These are phyloP conservation scores for Corythaeola cristata DNA, from an alignment of 2,113 vertebrate genomes.

Conservation along the genomic window DNA sequence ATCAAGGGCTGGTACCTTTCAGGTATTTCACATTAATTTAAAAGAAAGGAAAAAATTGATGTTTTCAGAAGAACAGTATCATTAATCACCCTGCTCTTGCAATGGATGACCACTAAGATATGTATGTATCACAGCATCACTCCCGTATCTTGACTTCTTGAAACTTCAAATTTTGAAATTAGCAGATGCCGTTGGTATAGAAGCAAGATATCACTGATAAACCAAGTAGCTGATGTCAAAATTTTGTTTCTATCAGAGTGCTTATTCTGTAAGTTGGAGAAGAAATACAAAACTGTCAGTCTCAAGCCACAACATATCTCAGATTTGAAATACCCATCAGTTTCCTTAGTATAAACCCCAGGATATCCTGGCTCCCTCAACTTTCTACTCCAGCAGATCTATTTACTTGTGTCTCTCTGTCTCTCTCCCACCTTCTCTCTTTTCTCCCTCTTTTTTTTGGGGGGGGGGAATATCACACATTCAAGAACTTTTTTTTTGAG, in stretches of 20 bases:
- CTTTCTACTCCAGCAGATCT: not conserved
- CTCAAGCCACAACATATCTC: not conserved
- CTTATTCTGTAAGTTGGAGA: not conserved
- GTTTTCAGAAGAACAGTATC: not conserved
- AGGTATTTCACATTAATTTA: not conserved
- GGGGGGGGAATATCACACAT: not conserved
- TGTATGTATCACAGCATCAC: not conserved
- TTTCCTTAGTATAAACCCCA: not conserved
- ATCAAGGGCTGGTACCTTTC: not conserved
- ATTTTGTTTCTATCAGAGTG: not conserved
- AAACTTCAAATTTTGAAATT: not conserved
- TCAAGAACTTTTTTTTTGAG: fast-evolving
- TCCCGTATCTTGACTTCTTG: not conserved
- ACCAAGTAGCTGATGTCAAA: not conserved
- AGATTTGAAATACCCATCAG: not conserved
- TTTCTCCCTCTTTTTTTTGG: no score
- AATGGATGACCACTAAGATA: not conserved
- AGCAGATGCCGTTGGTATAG: not conserved
- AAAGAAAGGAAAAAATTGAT: not conserved
- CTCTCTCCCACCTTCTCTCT: not conserved
- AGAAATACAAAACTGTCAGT: not conserved
- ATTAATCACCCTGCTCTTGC: not conserved
- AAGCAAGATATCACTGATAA: not conserved
- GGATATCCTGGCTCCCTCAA: not conserved
- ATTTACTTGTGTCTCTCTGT: not conserved